These are phyloP conservation scores for Xiphydria camelus DNA, from an alignment of 2,888 invertebrate genomes.

Conservation along the genomic window DNA sequence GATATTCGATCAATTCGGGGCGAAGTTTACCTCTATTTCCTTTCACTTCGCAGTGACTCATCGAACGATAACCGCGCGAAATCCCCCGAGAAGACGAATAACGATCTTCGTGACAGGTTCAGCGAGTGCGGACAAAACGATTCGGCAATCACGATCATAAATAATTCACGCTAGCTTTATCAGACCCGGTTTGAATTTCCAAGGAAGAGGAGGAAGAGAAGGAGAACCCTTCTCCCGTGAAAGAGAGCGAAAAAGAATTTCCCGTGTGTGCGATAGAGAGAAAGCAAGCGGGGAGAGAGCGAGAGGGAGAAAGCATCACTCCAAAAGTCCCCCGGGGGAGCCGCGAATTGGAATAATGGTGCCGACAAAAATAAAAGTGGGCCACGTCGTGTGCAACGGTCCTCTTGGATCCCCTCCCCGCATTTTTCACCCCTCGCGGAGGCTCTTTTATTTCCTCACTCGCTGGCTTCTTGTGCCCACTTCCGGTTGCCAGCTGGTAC, in stretches of 20 bases:
- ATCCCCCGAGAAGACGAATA: no score
- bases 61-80: no score
- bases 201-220: not conserved
- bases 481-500: slow-evolving; percentile 53
- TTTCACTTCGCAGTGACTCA: no score
- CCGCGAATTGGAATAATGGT: not conserved
- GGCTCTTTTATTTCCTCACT: slow-evolving; percentile 39
- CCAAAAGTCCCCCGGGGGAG: not conserved
- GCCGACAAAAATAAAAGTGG: slow-evolving; percentile 36
- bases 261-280: no score
- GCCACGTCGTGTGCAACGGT: slow-evolving; percentile 44
- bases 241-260: not conserved
- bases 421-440: not conserved
- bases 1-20: no score
- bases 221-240: not conserved
- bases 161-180: not conserved
- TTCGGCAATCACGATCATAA: not conserved
- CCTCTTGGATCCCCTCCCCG: slow-evolving; percentile 12
- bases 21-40: no score
- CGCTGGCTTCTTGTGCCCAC: slow-evolving; percentile 38
- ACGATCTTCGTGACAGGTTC: no score
- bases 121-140: no score
- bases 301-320: no score
- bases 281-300: no score
- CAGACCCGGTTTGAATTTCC: not conserved